phyloP scores from a whole-genome alignment of 2,888 invertebrate species.

The Habrosyne pyritoides region DNA sequence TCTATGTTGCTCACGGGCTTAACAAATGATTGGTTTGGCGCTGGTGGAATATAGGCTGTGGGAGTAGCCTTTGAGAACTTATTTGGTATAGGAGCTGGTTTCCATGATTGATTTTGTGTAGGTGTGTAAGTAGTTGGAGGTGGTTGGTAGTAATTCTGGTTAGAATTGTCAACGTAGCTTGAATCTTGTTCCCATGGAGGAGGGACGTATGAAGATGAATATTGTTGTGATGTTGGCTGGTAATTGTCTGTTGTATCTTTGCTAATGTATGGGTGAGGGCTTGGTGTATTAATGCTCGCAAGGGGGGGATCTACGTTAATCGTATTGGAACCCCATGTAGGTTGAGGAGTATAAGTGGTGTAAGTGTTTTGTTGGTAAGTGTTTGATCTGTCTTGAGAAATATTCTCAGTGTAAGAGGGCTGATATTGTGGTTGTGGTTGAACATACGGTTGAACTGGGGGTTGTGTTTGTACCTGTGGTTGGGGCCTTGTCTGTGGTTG shows the following conservation, averaged over 20 bases:
- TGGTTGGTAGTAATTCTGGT: conserved; percentile 61
- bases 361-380: conserved; percentile 37
- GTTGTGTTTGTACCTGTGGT: conserved; percentile 34
- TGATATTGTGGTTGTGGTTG: conserved; percentile 38
- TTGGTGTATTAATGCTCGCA: conserved; percentile 35
- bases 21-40: conserved; percentile 78
- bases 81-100: conserved; percentile 46
- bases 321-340: conserved; percentile 50
- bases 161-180: conserved; percentile 57
- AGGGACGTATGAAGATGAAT: conserved; percentile 72
- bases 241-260: conserved; percentile 60
- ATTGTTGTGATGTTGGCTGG: conserved; percentile 61
- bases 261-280: conserved; percentile 48
- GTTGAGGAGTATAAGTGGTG: conserved; percentile 59
- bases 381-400: conserved; percentile 46
- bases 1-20: conserved; percentile 54
- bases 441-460: conserved; percentile 17
- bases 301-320: conserved; percentile 42
- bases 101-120: conserved; percentile 55
- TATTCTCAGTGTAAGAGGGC: conserved; percentile 54
- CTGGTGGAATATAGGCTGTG: conserved; percentile 73
- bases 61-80: conserved; percentile 68
- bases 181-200: conserved; percentile 79
- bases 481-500: conserved; percentile 41
- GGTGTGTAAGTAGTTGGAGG: conserved; percentile 49